Evolutionary conservation across 2,113 vertebrate genomes (phyloP), one percentile per base, ranked within the genome.

Genomic region (Alethe diademata): DNA sequence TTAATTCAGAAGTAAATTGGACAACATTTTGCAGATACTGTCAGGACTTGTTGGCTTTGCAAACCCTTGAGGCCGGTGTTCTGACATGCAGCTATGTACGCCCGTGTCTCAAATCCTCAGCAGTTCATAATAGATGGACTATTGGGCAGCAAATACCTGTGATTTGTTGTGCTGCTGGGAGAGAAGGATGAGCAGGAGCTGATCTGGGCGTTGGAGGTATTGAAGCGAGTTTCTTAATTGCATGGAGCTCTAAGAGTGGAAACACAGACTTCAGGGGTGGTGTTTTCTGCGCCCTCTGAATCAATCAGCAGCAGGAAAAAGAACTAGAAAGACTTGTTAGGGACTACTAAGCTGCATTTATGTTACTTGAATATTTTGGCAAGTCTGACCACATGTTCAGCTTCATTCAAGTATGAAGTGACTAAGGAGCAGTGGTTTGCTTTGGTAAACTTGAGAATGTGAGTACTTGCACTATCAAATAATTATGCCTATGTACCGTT

Each of bases 381-480:
- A 33, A 90, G 62, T 92, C 85, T 85, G 70, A 76, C 50, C 57
- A 42, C 90, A 89, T 73, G 76, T 74, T 91, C 78, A 81, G 92
- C 89, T 48, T 76, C 80, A 67, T 90, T 93, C 92, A 93, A 80
- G 85, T 90, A 60, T 54, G 23, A 92, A 93, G 92, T 96, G 92
- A 86, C 74, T 91, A 85, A 94, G 57, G 78, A 76, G 69, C 72
- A 62, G 80, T 88, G 65, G 74, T 92, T 91, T 91, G 76, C 85
- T 94, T 89, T 75, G 85, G 74, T 65, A 90, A 90, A 84, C 86
- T 96, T 35, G 70, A 86, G 64, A 64, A 74, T 33, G 91, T 97
- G 94, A 98, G 96, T 96, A 95, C 19, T 90, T 73, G 64, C 62
- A 33, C 80, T 95, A 60, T 51, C 93, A 96, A 97, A 61, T 89